phyloP scores from a whole-genome alignment of 1,140 invertebrate genomes.

The Glomeris maerens region DNA sequence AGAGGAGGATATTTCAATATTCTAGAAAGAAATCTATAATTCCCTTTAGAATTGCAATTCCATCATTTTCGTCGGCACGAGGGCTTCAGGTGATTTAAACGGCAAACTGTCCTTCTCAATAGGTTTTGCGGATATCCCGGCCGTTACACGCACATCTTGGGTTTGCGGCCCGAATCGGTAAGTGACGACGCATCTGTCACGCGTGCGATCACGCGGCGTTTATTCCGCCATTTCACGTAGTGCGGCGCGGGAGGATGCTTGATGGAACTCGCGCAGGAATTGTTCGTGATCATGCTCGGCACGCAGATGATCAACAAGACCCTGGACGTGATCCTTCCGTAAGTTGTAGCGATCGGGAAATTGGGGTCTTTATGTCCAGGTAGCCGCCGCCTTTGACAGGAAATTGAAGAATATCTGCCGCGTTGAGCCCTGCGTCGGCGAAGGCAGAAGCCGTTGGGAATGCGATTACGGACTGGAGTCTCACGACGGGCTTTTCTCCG shows the following conservation, averaged over 20 bases:
- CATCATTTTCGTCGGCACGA: too few species aligned
- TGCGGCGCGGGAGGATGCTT: slow-evolving; percentile 67
- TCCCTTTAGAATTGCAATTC: too few species aligned
- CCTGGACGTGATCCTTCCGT: slow-evolving; percentile 56
- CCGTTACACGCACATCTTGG: slow-evolving; percentile 54
- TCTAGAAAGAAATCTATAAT: too few species aligned
- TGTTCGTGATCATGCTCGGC: slow-evolving; percentile 72
- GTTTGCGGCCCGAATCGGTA: slow-evolving; percentile 53
- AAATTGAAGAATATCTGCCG: too few species aligned
- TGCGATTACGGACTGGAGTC: slow-evolving; percentile 46
- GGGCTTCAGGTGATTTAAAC: too few species aligned
- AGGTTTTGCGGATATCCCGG: slow-evolving; percentile 60
- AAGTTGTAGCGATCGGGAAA: slow-evolving; percentile 20
- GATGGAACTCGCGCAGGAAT: slow-evolving; percentile 64
- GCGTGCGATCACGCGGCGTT: background rate
- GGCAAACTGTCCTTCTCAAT: slow-evolving; percentile 22
- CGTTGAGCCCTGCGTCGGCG: too few species aligned
- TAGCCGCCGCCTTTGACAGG: background rate
- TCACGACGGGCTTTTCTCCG: slow-evolving; percentile 57
- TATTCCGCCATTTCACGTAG: slow-evolving; percentile 28
- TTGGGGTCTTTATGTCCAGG: background rate
- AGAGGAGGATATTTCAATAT: too few species aligned
- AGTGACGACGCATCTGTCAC: slow-evolving; percentile 19
- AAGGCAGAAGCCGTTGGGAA: slow-evolving; percentile 45
- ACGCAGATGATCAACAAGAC: slow-evolving; percentile 67